Conservation (phyloP, 2,113 vertebrate genomes). For the Lasiurus borealis region DNA sequence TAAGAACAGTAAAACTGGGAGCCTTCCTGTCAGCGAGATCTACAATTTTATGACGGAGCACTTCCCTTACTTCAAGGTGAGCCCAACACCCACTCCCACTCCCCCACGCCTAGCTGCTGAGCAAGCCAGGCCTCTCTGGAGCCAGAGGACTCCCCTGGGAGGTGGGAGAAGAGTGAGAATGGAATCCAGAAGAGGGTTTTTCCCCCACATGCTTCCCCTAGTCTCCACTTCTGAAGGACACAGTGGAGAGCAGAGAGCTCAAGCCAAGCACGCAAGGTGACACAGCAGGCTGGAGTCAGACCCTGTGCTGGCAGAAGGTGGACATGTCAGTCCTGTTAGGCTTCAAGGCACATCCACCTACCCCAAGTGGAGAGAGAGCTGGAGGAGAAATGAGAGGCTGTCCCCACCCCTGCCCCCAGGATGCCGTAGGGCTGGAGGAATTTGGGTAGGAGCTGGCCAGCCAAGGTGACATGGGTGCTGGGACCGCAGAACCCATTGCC, state of each 20-base stretch:
- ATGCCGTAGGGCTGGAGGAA: background rate
- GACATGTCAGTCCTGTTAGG: background rate
- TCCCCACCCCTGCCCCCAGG: background rate
- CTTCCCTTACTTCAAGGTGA: slow-evolving; percentile 99
- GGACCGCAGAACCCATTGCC: background rate
- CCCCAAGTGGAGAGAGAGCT: background rate
- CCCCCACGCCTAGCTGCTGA: background rate
- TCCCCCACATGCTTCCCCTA: background rate
- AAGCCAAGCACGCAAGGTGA: background rate
- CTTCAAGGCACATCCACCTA: background rate
- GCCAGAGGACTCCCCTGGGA: background rate
- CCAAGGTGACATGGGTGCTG: background rate
- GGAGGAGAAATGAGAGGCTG: background rate
- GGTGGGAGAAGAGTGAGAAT: background rate
- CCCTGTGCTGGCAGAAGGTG: background rate
- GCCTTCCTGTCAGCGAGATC: slow-evolving; percentile 98
- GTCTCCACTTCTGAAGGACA: background rate
- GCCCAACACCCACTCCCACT: slow-evolving; percentile 25
- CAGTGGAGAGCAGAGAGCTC: background rate
- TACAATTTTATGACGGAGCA: slow-evolving; percentile 99
- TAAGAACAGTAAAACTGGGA: slow-evolving; percentile 97
- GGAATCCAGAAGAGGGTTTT: background rate
- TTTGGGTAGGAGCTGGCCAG: slow-evolving; percentile 1
- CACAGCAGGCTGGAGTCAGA: background rate
- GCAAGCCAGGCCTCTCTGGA: background rate